Conservation (phyloP, 2,888 invertebrate genomes). For the Adelognathus sp. region DNA sequence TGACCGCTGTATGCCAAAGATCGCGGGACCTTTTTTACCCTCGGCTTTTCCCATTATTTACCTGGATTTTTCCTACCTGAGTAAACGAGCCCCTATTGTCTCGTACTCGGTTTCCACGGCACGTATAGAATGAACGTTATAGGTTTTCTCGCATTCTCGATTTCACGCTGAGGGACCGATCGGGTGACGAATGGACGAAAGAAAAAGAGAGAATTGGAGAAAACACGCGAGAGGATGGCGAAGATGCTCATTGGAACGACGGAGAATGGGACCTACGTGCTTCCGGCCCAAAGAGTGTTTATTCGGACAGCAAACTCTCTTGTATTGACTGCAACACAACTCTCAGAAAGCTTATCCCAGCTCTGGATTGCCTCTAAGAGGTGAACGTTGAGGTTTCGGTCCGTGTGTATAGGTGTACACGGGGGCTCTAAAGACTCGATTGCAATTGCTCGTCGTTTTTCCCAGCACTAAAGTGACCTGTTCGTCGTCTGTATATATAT, state of each 20-base stretch:
- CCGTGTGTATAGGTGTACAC: background rate
- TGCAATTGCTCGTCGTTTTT: slow-evolving; percentile 4
- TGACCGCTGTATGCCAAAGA: background rate
- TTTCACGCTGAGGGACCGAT: background rate
- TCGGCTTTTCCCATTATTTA: slow-evolving; percentile 6
- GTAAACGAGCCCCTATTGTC: slow-evolving; percentile 38
- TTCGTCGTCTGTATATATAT: background rate
- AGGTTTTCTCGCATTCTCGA: slow-evolving; percentile 11
- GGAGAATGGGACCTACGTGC: slow-evolving; percentile 1
- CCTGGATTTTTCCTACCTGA: slow-evolving; percentile 29
- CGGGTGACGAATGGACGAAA: background rate
- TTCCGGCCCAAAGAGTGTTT: slow-evolving; percentile 34
- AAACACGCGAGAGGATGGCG: slow-evolving; percentile 5
- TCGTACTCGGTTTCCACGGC: slow-evolving; percentile 2
- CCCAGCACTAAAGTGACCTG: background rate
- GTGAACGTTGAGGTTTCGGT: slow-evolving; percentile 12
- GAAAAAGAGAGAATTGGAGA: background rate
- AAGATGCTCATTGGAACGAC: background rate
- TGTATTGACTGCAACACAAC: slow-evolving; percentile 24
- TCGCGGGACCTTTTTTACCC: background rate
- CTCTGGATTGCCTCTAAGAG: slow-evolving; percentile 22
- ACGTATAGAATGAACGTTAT: slow-evolving; percentile 3
- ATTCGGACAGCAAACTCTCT: slow-evolving; percentile 37
- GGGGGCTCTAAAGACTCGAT: background rate
- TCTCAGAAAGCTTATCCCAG: slow-evolving; percentile 29